Evolutionary conservation across 2,113 vertebrate species (phyloP).

Genomic region (Physeter macrocephalus): DNA sequence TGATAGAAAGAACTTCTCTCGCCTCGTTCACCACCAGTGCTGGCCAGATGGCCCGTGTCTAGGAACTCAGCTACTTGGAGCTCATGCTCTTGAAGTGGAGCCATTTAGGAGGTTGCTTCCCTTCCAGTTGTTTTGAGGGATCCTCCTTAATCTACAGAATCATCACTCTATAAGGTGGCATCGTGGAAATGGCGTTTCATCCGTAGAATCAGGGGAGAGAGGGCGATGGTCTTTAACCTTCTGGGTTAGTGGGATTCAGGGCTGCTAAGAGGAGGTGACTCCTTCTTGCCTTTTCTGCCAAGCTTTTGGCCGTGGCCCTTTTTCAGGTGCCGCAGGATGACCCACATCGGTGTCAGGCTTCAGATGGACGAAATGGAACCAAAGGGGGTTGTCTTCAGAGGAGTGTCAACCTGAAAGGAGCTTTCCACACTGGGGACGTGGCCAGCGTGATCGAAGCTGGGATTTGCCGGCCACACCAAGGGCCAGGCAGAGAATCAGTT

Average conservation of each 20-base stretch:
- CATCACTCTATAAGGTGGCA: accelerated
- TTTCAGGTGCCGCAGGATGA: slow-evolving; percentile 11
- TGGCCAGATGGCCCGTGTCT: accelerated
- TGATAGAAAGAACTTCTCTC: not conserved
- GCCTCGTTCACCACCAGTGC: accelerated
- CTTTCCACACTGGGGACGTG: not conserved
- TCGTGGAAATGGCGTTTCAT: not conserved
- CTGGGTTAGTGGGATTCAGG: not conserved
- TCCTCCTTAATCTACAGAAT: not conserved
- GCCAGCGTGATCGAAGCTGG: slow-evolving; percentile 16
- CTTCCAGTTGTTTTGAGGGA: not conserved
- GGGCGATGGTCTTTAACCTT: not conserved
- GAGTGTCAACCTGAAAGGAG: not conserved
- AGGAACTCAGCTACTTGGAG: not conserved
- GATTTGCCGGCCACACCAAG: not conserved
- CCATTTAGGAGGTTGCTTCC: not conserved
- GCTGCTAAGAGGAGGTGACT: not conserved
- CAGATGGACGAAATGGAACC: slow-evolving; percentile 29
- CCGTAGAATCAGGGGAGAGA: accelerated
- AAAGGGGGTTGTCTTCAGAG: slow-evolving; percentile 33
- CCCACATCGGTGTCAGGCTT: not conserved
- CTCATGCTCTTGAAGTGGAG: not conserved
- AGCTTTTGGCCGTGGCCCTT: not conserved
- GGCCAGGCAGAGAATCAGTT: not conserved
- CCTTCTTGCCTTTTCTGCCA: not conserved